Evolutionary conservation across 2,888 invertebrate species (phyloP).

Genomic region (Stegophylla sp.): DNA sequence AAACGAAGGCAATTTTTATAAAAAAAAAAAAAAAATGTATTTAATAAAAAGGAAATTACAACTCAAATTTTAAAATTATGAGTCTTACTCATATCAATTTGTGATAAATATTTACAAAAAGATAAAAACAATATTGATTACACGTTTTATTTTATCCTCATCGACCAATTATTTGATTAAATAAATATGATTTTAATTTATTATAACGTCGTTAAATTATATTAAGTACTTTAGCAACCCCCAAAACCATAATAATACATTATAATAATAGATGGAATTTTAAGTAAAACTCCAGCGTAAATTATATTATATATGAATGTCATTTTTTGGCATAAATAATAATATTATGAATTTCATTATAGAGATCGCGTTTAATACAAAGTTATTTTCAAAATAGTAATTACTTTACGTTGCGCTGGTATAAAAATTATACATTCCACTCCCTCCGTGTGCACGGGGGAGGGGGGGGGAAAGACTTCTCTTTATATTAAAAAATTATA

Average conservation of each 20-base stretch:
- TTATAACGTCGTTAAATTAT: too few species aligned
- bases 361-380: neutral
- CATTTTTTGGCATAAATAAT: neutral
- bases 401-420: conserved; percentile 3
- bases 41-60: neutral
- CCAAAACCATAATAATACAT: neutral
- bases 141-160: too few species aligned
- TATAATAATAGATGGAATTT: conserved; percentile 7
- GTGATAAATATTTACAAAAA: too few species aligned
- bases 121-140: too few species aligned
- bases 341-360: conserved; percentile 16
- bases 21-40: conserved; percentile 11
- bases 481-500: conserved; percentile 51
- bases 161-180: too few species aligned
- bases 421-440: conserved; percentile 26
- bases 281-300: neutral
- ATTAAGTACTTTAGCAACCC: neutral
- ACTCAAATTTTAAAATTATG: neutral
- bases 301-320: neutral
- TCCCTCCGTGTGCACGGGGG: neutral
- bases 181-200: too few species aligned
- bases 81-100: neutral
- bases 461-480: neutral
- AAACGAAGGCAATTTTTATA: conserved; percentile 5
- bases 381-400: conserved; percentile 8